Evolutionary conservation across 2,113 vertebrate genomes (phyloP).

Genomic region (Siphamia tubifer): DNA sequence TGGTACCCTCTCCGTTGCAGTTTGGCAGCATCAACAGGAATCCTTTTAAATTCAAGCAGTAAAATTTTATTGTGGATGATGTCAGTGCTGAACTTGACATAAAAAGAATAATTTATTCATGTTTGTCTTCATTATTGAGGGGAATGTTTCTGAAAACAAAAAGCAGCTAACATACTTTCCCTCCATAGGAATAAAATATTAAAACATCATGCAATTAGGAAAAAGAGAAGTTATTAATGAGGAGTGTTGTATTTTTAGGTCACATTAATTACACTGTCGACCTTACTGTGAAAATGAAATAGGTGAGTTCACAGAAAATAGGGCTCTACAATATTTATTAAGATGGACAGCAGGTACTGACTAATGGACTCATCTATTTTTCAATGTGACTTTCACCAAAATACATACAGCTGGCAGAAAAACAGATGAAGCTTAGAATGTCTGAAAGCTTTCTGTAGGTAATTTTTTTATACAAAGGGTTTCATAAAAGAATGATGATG

Average conservation of each 20-base stretch:
- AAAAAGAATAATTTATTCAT: neutral
- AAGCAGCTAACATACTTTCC: neutral
- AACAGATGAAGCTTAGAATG: slow-evolving; percentile 1
- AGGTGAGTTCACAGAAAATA: slow-evolving; percentile 15
- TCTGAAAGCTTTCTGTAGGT: slow-evolving; percentile 50
- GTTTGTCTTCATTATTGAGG: neutral
- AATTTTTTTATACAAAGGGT: slow-evolving; percentile 14
- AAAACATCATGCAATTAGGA: neutral
- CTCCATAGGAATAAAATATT: neutral
- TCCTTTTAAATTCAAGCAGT: slow-evolving; percentile 21
- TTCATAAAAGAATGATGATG: slow-evolving; percentile 60
- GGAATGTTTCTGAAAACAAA: neutral
- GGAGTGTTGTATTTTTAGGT: neutral
- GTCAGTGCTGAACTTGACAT: neutral
- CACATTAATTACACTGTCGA: slow-evolving; percentile 9
- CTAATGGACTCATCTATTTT: slow-evolving; percentile 70
- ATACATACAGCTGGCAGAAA: slow-evolving; percentile 18
- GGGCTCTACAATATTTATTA: slow-evolving; percentile 58
- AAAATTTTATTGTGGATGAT: neutral
- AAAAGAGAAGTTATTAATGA: neutral
- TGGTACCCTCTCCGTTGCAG: slow-evolving; percentile 16
- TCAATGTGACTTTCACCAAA: slow-evolving; percentile 34
- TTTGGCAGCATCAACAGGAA: slow-evolving; percentile 6
- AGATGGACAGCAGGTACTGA: slow-evolving; percentile 27
- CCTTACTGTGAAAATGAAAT: neutral